Evolutionary conservation across 2,113 vertebrate species (phyloP).

Genomic region (Corynorhinus townsendii): DNA sequence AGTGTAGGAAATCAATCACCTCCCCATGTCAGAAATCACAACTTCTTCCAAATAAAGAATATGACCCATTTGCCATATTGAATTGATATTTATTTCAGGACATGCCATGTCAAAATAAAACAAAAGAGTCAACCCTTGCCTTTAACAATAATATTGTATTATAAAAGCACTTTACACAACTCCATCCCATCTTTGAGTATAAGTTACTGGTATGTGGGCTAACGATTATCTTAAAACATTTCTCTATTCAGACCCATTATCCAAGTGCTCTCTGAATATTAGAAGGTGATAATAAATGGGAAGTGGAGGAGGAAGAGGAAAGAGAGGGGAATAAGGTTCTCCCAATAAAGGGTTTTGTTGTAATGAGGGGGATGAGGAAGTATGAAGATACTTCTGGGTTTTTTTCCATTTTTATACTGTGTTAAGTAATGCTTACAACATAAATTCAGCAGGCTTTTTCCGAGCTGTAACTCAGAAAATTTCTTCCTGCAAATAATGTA

Average conservation of each 20-base stretch:
- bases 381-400: conserved; percentile 57
- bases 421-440: conserved; percentile 66
- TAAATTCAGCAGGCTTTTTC: conserved; percentile 71
- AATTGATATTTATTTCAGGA: conserved; percentile 84
- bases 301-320: conserved; percentile 47
- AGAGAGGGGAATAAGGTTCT: conserved; percentile 32
- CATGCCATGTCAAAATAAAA: conserved; percentile 83
- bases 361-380: conserved; percentile 68
- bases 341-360: conserved; percentile 61
- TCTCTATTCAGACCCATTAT: conserved; percentile 63
- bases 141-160: conserved; percentile 81
- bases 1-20: conserved; percentile 70
- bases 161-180: conserved; percentile 84
- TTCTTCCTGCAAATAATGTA: conserved; percentile 82
- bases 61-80: conserved; percentile 77
- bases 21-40: conserved; percentile 58
- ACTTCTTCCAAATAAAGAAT: conserved; percentile 77
- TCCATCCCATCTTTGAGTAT: conserved; percentile 72
- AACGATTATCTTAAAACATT: conserved; percentile 71
- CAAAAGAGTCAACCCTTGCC: conserved; percentile 72
- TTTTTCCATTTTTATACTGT: conserved; percentile 70
- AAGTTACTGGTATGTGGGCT: conserved; percentile 75
- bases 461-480: conserved; percentile 72
- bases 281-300: conserved; percentile 63
- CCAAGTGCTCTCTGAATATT: conserved; percentile 54